Evolutionary conservation across 2,113 vertebrate genomes (phyloP).

Genomic region (Talpa occidentalis): DNA sequence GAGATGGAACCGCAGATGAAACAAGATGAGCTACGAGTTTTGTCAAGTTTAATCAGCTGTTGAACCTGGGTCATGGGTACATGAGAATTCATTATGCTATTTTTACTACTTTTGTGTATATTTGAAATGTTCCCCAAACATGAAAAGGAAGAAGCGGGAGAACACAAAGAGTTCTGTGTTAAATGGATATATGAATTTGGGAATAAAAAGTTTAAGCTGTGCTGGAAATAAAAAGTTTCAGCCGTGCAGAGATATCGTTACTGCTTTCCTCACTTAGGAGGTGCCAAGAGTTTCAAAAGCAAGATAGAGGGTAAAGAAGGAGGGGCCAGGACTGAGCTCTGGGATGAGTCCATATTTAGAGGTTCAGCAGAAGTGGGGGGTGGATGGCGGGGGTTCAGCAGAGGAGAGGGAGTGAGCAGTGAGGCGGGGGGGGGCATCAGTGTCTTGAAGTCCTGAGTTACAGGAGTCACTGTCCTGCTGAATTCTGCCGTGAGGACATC

Average conservation of each 20-base stretch:
- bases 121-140: neutral
- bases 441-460: neutral
- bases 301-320: neutral
- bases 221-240: neutral
- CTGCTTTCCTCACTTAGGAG: neutral
- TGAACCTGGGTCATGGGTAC: neutral
- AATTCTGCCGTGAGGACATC: neutral
- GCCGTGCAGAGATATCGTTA: neutral
- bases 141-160: neutral
- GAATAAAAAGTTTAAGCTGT: neutral
- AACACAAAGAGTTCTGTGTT: neutral
- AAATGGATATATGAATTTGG: neutral
- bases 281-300: neutral
- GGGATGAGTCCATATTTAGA: neutral
- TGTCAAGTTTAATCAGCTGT: neutral
- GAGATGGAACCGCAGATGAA: neutral
- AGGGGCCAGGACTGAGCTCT: neutral
- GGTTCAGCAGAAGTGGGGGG: neutral
- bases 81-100: neutral
- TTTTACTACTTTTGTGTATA: slow-evolving; percentile 18
- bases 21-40: neutral
- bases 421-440: neutral
- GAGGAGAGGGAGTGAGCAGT: neutral
- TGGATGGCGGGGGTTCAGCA: neutral
- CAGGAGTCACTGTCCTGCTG: neutral